Percentiles rank a stretch among this genome's conserved stretches.
Evolutionary conservation across 2,113 vertebrate genomes (phyloP).

Genomic region (Dromas ardeola): DNA sequence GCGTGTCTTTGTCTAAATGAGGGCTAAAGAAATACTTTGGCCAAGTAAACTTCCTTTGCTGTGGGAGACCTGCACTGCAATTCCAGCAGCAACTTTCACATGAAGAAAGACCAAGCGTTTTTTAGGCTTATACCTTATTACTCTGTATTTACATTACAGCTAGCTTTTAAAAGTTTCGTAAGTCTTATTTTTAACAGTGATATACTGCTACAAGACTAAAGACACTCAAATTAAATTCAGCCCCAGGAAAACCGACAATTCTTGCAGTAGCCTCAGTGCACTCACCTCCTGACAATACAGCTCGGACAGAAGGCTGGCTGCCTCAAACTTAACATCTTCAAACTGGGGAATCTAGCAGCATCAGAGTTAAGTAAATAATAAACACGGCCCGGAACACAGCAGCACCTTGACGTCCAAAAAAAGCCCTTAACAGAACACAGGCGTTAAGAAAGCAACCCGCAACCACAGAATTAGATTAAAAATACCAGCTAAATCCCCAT

Average conservation of each 20-base stretch:
- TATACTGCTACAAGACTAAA: fast-evolving
- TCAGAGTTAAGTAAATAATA: constrained; percentile 62
- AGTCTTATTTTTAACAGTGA: fast-evolving
- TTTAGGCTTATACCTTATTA: fast-evolving
- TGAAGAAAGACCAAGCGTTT: not conserved
- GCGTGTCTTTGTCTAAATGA: fast-evolving
- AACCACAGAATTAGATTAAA: fast-evolving
- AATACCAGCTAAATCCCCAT: fast-evolving
- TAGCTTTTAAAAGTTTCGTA: no score
- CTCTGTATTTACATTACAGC: fast-evolving
- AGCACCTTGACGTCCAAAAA: fast-evolving
- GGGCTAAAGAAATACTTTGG: fast-evolving
- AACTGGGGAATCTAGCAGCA: constrained; percentile 87
- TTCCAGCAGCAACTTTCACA: not conserved
- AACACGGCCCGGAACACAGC: fast-evolving
- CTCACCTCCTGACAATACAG: constrained; percentile 98
- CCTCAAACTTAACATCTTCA: constrained; percentile 99
- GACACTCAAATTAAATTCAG: fast-evolving
- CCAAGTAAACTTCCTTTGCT: not conserved
- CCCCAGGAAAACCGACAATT: fast-evolving
- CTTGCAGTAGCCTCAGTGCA: fast-evolving
- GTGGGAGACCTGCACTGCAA: fast-evolving
- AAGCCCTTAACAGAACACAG: fast-evolving
- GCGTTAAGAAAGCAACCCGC: fast-evolving
- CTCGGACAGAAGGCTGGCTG: constrained; percentile 95